Conservation (phyloP, 2,797 vertebrate genomes). For the Danio aesculapii region DNA sequence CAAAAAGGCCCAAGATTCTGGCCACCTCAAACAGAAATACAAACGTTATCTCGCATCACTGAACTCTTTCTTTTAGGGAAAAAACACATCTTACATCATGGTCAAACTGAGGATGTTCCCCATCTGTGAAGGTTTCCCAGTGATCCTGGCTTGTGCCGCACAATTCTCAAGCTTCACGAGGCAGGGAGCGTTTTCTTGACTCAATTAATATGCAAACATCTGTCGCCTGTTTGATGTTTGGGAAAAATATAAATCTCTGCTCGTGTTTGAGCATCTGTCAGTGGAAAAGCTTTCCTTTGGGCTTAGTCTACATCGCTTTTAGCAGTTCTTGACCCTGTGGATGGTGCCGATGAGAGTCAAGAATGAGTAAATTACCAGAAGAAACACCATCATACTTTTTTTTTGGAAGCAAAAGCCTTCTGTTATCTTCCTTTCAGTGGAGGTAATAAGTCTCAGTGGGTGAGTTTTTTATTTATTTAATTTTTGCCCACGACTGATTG, state of each 20-base stretch:
- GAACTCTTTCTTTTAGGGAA: constrained; percentile 14
- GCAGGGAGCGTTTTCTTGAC: constrained; percentile 23
- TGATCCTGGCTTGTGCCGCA: background rate
- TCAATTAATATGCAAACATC: constrained; percentile 81
- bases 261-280: constrained; percentile 72
- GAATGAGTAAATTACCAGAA: constrained; percentile 29
- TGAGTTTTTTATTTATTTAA: background rate
- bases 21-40: background rate
- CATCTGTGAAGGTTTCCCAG: constrained; percentile 41
- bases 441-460: constrained; percentile 8
- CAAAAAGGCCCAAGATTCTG: background rate
- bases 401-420: constrained; percentile 10
- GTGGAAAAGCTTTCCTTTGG: constrained; percentile 65
- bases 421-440: background rate
- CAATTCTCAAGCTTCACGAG: constrained; percentile 44
- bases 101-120: constrained; percentile 6
- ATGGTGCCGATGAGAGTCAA: constrained; percentile 64
- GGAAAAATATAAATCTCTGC: constrained; percentile 59
- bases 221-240: constrained; percentile 71
- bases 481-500: constrained; percentile 20
- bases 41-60: constrained; percentile 11
- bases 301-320: constrained; percentile 70
- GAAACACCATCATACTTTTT: constrained; percentile 14
- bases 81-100: background rate
- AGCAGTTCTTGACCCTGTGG: constrained; percentile 74